Conservation (phyloP, 2,113 vertebrate species). For the Tenrec ecaudatus region DNA sequence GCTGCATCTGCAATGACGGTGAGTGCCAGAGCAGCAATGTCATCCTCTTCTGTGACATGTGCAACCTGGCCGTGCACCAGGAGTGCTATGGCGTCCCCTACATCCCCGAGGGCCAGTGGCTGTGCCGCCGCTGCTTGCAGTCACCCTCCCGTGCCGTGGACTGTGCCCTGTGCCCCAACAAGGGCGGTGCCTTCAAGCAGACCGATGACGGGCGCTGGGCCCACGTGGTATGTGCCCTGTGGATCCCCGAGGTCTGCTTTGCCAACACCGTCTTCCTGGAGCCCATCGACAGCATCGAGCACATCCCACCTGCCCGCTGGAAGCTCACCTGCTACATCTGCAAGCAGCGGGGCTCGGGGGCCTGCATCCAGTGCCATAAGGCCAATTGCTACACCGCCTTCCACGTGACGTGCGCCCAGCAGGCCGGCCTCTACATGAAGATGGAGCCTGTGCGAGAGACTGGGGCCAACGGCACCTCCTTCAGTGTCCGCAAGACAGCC, state of each 20-base stretch:
- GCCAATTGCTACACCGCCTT: constrained; percentile 99
- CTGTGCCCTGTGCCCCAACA: constrained; percentile 98
- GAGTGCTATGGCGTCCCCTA: constrained; percentile 99
- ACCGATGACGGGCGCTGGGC: constrained; percentile 98
- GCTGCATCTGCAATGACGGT: constrained; percentile 99
- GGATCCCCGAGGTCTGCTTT: constrained; percentile 99
- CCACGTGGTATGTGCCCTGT: constrained; percentile 98
- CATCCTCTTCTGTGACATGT: constrained; percentile 99
- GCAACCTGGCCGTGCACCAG: constrained; percentile 98
- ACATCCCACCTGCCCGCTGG: constrained; percentile 98
- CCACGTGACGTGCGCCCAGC: constrained; percentile 98
- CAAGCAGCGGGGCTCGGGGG: constrained; percentile 97
- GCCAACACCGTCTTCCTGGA: constrained; percentile 99
- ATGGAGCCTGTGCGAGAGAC: constrained; percentile 99
- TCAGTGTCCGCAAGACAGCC: constrained; percentile 97
- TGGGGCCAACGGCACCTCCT: constrained; percentile 96
- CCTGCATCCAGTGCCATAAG: constrained; percentile 99
- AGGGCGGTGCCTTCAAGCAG: constrained; percentile 99
- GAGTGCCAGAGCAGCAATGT: constrained; percentile 99
- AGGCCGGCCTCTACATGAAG: constrained; percentile 99
- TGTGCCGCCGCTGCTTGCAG: constrained; percentile 98
- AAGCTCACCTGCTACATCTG: constrained; percentile 99
- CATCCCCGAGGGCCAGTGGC: constrained; percentile 99
- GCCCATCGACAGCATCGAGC: constrained; percentile 99
- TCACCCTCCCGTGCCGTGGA: constrained; percentile 98